Percentiles rank a stretch among this genome's conserved stretches.
These are phyloP conservation scores for Lycophotia porphyrea DNA, from an alignment of 2,888 invertebrate genomes.

Conservation along the genomic window DNA sequence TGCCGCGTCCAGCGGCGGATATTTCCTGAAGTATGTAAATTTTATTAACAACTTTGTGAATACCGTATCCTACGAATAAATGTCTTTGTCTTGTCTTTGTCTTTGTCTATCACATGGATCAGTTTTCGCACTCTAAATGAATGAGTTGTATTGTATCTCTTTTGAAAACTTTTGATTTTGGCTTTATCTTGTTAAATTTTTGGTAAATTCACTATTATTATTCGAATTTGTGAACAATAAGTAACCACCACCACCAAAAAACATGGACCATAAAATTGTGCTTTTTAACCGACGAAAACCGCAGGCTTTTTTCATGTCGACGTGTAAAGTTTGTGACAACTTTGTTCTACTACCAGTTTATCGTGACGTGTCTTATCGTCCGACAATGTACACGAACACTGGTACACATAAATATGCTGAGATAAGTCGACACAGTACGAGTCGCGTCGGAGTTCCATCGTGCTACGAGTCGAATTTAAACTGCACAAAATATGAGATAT, in stretches of 20 bases:
- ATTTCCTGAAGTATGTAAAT: no score
- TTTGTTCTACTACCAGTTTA: neutral
- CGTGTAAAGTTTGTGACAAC: neutral
- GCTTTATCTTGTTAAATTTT: neutral
- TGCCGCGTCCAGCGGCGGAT: no score
- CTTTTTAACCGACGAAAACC: neutral
- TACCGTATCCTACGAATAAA: no score
- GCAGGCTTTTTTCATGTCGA: neutral
- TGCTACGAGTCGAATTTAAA: neutral
- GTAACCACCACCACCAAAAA: no score
- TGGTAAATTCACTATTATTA: no score
- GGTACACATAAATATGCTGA: slow-evolving; percentile 48
- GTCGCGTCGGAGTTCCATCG: slow-evolving; percentile 30
- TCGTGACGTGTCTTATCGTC: slow-evolving; percentile 48
- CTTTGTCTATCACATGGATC: no score
- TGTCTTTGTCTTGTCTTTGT: no score
- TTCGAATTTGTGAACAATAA: neutral
- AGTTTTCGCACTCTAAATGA: no score
- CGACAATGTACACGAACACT: slow-evolving; percentile 33
- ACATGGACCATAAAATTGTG: no score
- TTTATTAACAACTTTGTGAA: no score
- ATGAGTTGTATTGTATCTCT: neutral
- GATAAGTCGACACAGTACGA: slow-evolving; percentile 36
- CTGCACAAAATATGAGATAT: slow-evolving; percentile 49
- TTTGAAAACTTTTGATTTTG: neutral